Evolutionary conservation across 2,888 invertebrate genomes (phyloP).

Genomic region (Liodrosophila aerea): DNA sequence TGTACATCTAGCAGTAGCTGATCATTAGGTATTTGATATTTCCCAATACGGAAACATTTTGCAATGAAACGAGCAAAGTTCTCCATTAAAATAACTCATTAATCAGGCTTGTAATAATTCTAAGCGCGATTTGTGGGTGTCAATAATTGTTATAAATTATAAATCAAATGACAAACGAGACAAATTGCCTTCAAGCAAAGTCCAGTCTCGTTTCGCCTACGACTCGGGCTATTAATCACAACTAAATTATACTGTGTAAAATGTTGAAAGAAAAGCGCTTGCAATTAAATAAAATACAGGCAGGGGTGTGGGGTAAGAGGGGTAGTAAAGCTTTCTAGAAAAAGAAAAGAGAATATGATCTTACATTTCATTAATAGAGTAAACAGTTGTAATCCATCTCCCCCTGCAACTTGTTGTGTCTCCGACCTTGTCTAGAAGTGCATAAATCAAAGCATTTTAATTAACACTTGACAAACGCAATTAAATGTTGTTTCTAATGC

Average conservation of each 20-base stretch:
- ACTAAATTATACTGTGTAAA: constrained; percentile 36
- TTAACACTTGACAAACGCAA: constrained; percentile 31
- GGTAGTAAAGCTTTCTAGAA: neutral
- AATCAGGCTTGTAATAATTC: constrained; percentile 38
- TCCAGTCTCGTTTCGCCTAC: constrained; percentile 56
- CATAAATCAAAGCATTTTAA: constrained; percentile 24
- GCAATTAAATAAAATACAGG: constrained; percentile 41
- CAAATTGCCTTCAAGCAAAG: constrained; percentile 47
- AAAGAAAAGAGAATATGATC: too few relatives aligned
- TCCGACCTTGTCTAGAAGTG: constrained; percentile 4
- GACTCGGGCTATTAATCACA: constrained; percentile 61
- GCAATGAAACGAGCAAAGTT: neutral
- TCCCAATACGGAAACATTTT: constrained; percentile 7
- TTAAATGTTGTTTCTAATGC: constrained; percentile 50
- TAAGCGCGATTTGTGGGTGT: constrained; percentile 66
- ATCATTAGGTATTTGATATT: constrained; percentile 21
- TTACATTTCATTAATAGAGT: too few relatives aligned
- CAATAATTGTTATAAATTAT: constrained; percentile 66
- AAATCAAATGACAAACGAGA: constrained; percentile 72
- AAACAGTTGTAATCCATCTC: too few relatives aligned
- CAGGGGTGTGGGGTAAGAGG: constrained; percentile 28
- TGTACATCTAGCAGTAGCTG: too few relatives aligned
- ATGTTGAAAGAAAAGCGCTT: constrained; percentile 13
- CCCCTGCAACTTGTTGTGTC: neutral
- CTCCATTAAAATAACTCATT: constrained; percentile 37